Evolutionary conservation across 2,888 invertebrate genomes (phyloP).

Genomic region (Ormyrus thymus): DNA sequence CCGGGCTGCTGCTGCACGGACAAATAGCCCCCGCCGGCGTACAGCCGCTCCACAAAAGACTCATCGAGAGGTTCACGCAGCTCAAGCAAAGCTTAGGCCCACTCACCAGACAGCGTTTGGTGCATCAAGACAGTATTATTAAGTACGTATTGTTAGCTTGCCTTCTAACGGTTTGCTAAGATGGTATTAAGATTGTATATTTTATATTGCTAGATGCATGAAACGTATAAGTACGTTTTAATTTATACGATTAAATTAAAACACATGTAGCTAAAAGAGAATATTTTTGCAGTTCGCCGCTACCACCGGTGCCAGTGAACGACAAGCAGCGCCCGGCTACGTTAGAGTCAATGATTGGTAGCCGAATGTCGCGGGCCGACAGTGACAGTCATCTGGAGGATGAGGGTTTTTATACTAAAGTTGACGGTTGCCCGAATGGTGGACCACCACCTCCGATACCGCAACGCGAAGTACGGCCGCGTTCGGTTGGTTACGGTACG

Average conservation of each 20-base stretch:
- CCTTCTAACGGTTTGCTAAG: too few species aligned
- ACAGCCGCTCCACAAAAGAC: constrained; percentile 91
- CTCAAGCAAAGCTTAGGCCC: constrained; percentile 86
- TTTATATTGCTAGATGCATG: neutral
- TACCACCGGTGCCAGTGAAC: constrained; percentile 85
- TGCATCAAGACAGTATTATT: constrained; percentile 87
- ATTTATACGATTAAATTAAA: neutral
- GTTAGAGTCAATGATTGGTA: constrained; percentile 66
- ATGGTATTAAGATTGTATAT: too few species aligned
- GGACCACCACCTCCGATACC: constrained; percentile 79
- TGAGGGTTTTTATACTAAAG: constrained; percentile 71
- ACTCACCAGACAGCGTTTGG: constrained; percentile 73
- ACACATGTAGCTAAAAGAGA: neutral
- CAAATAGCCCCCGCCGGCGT: constrained; percentile 91
- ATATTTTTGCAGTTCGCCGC: constrained; percentile 80
- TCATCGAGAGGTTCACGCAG: constrained; percentile 91
- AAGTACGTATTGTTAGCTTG: constrained; percentile 78
- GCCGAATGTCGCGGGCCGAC: constrained; percentile 68
- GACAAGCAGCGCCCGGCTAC: constrained; percentile 71
- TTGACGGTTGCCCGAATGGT: constrained; percentile 63
- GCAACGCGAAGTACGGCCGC: constrained; percentile 78
- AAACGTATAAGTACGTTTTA: neutral
- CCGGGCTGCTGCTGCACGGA: constrained; percentile 89
- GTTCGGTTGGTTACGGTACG: constrained; percentile 78
- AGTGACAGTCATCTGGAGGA: constrained; percentile 70